Evolutionary conservation across 2,113 vertebrate genomes (phyloP), one percentile per base, ranked within the genome.

Genomic region (Clarias magur): DNA sequence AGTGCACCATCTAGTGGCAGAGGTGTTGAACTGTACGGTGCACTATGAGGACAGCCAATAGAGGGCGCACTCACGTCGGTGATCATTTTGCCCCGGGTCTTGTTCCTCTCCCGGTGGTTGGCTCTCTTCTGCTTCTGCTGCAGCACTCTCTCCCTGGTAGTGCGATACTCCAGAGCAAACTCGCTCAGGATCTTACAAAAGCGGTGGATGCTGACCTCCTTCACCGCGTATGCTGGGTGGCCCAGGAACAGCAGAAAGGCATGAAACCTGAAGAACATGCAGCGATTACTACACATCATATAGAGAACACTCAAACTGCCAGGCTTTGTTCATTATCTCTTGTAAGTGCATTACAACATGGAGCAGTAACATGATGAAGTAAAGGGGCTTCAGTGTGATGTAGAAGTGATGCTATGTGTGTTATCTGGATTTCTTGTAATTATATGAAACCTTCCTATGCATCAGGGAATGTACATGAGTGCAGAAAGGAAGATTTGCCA

Each of bases 61-160:
- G 63, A 53, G 83, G 11, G 83, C 87, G 25, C 80, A 96, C 97
- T 98, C 95, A 99, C 98, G 90, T 99, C 97, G 65, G 98, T 99
- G 94, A 99, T 99, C 97, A 99, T 97, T 95, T 99, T 99, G 42
- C 98, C 98, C 89, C 98, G 95, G 92, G 98, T 99, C 95, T 99
- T 99, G 92, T 99, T 99, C 91, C 98, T 97, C 92, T 99, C 98
- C n/a, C 97, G 94, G 95, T 99, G 98, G 94, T 96, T 99, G 92
- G 97, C 97, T 89, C 98, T 95, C 91, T 99, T 99, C 95, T 97
- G 98, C 87, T 97, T 98, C 93, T 99, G 98, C 91, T 99, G 98
- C 68, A 99, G 92, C 89, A 99, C 97, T 25, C 98, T 95, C 80
- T 99, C 98, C 89, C 98, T 95, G 34, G 98, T 98, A 54, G 98